phyloP scores from a whole-genome alignment of 2,113 vertebrate genomes.

The Eurypyga helias region DNA sequence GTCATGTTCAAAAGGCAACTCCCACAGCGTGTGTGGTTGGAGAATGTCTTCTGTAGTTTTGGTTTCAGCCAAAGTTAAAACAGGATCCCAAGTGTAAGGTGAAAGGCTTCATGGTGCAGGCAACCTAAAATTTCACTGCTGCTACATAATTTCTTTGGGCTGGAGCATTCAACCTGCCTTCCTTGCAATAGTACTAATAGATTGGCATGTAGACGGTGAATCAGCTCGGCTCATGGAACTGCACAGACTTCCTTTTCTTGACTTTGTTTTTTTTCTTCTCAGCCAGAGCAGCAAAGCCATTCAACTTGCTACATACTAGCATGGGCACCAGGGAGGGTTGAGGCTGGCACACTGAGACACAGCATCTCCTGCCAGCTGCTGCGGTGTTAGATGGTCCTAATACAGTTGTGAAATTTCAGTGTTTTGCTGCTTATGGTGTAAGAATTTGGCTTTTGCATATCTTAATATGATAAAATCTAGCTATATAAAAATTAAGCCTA shows the following conservation, averaged over 20 bases:
- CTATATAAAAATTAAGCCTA: background rate
- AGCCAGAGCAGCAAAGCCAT: background rate
- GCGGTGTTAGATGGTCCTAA: background rate
- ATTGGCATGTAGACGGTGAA: background rate
- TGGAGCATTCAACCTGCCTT: background rate
- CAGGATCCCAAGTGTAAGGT: background rate
- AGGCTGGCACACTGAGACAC: background rate
- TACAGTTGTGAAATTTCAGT: background rate
- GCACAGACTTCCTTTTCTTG: background rate
- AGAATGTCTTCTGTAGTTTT: background rate
- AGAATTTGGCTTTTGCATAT: background rate
- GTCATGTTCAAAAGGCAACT: background rate
- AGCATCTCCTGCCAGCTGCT: background rate
- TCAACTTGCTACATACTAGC: fast-evolving
- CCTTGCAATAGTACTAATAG: background rate
- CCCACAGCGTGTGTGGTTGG: fast-evolving
- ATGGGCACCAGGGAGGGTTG: background rate
- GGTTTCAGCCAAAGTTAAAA: background rate
- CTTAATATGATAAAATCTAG: background rate
- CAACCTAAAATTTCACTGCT: background rate
- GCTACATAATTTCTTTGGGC: background rate
- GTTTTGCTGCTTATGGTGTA: background rate
- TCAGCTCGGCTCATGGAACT: background rate
- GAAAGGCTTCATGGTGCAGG: background rate
- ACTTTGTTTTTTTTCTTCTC: background rate